Base-by-base conservation (phyloP, 2,888 invertebrate species). In the Cartodere bifasciata region DNA sequence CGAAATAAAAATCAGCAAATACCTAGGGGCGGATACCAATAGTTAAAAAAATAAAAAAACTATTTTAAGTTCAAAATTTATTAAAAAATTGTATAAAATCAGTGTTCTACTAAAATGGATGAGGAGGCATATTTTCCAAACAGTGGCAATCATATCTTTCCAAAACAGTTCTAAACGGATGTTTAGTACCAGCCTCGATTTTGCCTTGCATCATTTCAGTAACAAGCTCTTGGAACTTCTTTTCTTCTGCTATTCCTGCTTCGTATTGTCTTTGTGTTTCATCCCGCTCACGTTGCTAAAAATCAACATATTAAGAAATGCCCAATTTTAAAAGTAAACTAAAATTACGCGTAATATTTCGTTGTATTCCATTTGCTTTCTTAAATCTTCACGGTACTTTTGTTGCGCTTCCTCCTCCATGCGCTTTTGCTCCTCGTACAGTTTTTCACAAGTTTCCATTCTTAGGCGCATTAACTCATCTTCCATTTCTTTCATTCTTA, bases 311-410 rank as follows among this genome's bases (percentile, higher is more conserved):
- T 26, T 11, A 27, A 6, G 12, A 25, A 16, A 16, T 28, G 4
- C 9, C 16, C 14, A 4, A 10, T 11, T 12, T 5, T 9, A 23
- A 23, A n/a, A 6, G 20, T 17, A 17, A 17, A 17, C 6, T 13
- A 27, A 27, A 27, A 17, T 17, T 6, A 17, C 14, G 13, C 9
- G 9, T 14, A 56, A 32, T 17, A 46, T 10, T 31, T 52, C 50
- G 27, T 53, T 55, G 37, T 58, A 55, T 32, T 58, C 54, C 22
- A 60, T 59, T 42, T 63, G 63, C 33, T 55, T 47, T 23, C 46
- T 42, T 14, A 62, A 40, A 36, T 62, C 60, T 4, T 55, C 46
- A 10, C 52, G 38, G 34, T 60, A 60, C 33, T 55, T 48, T 11
- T 41, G 34, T 15, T 40, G 41, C 15, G 49, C 51, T 26, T 52